phyloP scores from a whole-genome alignment of 2,113 vertebrate species.

The Thymallus thymallus region DNA sequence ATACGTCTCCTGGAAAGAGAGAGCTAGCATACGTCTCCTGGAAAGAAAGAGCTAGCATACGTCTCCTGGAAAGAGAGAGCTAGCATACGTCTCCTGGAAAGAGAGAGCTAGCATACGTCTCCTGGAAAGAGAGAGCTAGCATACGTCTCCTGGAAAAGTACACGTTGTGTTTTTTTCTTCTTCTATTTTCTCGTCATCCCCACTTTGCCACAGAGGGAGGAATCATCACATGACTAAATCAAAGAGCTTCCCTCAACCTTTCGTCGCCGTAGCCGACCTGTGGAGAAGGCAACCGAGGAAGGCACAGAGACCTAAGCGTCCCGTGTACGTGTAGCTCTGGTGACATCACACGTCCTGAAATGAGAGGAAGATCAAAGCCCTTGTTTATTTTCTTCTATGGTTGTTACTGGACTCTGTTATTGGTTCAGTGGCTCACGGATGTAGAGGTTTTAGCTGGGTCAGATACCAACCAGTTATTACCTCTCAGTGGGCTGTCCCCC shows the following conservation, averaged over 20 bases:
- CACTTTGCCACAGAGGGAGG: slow-evolving; percentile 29
- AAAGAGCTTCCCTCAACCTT: slow-evolving; percentile 48
- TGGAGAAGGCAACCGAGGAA: background rate
- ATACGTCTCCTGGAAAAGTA: slow-evolving; percentile 31
- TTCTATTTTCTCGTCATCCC: slow-evolving; percentile 3
- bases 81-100: slow-evolving; percentile 1
- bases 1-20: no score
- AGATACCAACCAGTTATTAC: slow-evolving; percentile 46
- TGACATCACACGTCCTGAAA: background rate
- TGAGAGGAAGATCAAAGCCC: background rate
- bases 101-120: slow-evolving; percentile 13
- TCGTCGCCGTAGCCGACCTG: slow-evolving; percentile 23
- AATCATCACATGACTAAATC: slow-evolving; percentile 44
- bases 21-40: no score
- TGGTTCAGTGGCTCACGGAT: slow-evolving; percentile 15
- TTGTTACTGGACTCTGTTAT: background rate
- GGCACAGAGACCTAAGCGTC: background rate
- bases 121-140: slow-evolving; percentile 10
- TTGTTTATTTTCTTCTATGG: slow-evolving; percentile 15
- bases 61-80: no score
- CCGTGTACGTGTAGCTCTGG: background rate
- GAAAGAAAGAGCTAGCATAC: no score
- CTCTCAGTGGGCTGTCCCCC: slow-evolving; percentile 15
- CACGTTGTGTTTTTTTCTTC: slow-evolving; percentile 11
- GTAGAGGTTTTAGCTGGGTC: slow-evolving; percentile 41